These are phyloP conservation scores for Dicyrtoma fusca DNA, from an alignment of 2,888 invertebrate genomes.

Conservation along the genomic window DNA sequence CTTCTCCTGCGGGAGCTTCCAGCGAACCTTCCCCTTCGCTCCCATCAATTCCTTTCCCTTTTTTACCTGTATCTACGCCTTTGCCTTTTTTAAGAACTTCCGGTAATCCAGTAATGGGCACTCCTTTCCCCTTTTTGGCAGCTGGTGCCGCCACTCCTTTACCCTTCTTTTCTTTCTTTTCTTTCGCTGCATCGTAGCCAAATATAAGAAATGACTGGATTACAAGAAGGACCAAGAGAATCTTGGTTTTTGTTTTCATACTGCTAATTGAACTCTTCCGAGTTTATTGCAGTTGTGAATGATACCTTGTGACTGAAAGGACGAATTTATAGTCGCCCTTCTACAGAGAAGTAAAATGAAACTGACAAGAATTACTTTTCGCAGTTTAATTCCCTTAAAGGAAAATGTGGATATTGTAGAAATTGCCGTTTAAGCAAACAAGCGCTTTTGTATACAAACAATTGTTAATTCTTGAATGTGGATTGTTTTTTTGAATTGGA, in stretches of 20 bases:
- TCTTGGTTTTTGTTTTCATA: background rate
- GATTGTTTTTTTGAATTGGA: too few relatives aligned
- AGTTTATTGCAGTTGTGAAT: too few relatives aligned
- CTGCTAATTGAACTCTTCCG: background rate
- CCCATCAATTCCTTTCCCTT: background rate
- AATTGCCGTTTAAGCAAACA: too few relatives aligned
- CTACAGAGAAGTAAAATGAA: too few relatives aligned
- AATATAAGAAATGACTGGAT: background rate
- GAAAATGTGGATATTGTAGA: too few relatives aligned
- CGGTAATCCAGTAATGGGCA: background rate
- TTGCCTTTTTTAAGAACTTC: background rate
- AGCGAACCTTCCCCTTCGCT: background rate
- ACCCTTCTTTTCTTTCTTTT: background rate
- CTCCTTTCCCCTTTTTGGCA: background rate
- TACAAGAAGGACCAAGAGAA: constrained; percentile 8
- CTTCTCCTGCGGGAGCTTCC: background rate
- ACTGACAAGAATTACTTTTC: too few relatives aligned
- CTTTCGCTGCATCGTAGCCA: background rate
- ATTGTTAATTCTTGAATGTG: too few relatives aligned
- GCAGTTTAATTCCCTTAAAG: too few relatives aligned
- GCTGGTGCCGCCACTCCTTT: background rate
- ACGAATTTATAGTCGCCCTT: too few relatives aligned
- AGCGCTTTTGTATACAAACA: too few relatives aligned
- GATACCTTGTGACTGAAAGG: too few relatives aligned
- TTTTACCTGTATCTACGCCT: background rate